phyloP scores from a whole-genome alignment of 2,888 invertebrate species.

The Theretra japonica region DNA sequence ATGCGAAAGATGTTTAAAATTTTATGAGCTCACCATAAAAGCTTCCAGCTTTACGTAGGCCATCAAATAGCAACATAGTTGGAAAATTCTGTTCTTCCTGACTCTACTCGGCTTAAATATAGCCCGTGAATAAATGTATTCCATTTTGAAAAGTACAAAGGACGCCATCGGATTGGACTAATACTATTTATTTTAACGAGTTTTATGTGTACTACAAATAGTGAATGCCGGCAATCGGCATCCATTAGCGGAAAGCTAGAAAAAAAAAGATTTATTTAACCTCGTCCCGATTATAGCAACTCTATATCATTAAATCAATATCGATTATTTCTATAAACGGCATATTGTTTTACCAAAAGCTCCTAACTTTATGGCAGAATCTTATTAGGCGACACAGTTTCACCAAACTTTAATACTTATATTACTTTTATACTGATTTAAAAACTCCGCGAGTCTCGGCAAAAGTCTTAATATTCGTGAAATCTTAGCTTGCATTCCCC shows the following conservation, averaged over 20 bases:
- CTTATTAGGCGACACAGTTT: too few species aligned
- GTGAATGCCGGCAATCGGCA: too few species aligned
- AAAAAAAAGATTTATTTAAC: background rate
- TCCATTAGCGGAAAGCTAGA: background rate
- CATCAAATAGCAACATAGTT: slow-evolving; percentile 23
- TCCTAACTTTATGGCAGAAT: too few species aligned
- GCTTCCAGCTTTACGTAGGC: slow-evolving; percentile 13
- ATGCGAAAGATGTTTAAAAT: slow-evolving; percentile 15
- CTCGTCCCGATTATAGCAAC: too few species aligned
- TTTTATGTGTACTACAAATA: slow-evolving; percentile 8
- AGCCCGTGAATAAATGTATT: background rate
- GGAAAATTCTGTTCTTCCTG: background rate
- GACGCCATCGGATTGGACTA: background rate
- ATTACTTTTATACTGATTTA: background rate
- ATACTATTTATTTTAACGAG: slow-evolving; percentile 2
- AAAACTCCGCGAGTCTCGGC: background rate
- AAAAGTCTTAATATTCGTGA: background rate
- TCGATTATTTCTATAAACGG: background rate
- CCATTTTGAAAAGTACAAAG: background rate
- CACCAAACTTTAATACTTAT: background rate
- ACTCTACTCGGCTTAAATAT: slow-evolving; percentile 1
- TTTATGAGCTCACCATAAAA: slow-evolving; percentile 20
- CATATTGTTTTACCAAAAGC: background rate
- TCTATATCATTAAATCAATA: too few species aligned
- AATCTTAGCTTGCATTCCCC: slow-evolving; percentile 6